These are phyloP conservation scores for Melanchra persicariae DNA, from an alignment of 2,888 invertebrate genomes.

Conservation along the genomic window DNA sequence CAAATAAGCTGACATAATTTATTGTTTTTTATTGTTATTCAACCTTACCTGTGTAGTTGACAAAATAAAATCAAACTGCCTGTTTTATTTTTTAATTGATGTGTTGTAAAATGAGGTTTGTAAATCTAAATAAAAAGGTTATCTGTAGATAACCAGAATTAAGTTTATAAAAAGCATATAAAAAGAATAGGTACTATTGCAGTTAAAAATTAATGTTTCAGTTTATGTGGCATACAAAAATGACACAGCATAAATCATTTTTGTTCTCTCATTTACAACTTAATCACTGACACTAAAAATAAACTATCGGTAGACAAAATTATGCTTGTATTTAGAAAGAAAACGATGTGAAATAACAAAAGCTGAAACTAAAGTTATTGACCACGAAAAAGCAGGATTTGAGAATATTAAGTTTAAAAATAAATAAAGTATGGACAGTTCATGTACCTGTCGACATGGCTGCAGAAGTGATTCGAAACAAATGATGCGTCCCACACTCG, in stretches of 20 bases:
- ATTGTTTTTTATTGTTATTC: slow-evolving; percentile 27
- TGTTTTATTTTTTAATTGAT: not conserved
- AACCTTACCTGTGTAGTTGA: slow-evolving; percentile 13
- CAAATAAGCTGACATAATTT: slow-evolving; percentile 46
- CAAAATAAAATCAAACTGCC: not conserved
- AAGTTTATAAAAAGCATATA: not conserved
- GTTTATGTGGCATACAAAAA: slow-evolving; percentile 33
- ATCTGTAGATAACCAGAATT: too few relatives aligned
- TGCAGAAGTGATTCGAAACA: slow-evolving; percentile 67
- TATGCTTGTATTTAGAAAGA: not conserved
- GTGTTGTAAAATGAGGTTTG: not conserved
- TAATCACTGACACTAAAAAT: not conserved
- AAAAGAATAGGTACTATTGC: too few relatives aligned
- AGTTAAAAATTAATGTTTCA: not conserved
- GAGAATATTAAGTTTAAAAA: slow-evolving; percentile 9
- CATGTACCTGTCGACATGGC: slow-evolving; percentile 78
- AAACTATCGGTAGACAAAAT: not conserved
- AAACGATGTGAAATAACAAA: not conserved
- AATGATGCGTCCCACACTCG: slow-evolving; percentile 68
- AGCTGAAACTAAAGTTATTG: not conserved
- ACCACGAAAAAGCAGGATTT: slow-evolving; percentile 32
- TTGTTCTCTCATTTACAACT: not conserved
- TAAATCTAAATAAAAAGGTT: not conserved
- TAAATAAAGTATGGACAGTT: slow-evolving; percentile 13
- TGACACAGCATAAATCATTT: slow-evolving; percentile 51